Evolutionary conservation across 2,888 invertebrate species (phyloP), one percentile per base, ranked within the genome.

Genomic region (Volucella inflata): DNA sequence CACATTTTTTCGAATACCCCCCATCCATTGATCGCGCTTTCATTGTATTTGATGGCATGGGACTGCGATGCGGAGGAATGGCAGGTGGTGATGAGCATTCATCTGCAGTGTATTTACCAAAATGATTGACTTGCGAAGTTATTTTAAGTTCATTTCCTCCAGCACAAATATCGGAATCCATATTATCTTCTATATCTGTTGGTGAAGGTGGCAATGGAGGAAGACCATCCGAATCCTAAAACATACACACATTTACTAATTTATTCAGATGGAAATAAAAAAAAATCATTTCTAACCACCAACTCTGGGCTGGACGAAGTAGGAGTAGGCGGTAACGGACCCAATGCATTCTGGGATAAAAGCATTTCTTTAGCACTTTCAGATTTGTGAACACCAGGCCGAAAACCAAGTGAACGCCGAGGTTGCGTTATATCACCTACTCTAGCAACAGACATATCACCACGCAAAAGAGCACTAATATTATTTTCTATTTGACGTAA

Each of bases 1-100:
- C 90, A 87, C 94, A 93, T 88, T 94, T 93, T 90, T 94, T 94
- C 87, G 94, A 95, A 90, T 95, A 96, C 87, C 95, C 95, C 2
- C 96, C 96, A 90, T 97, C 97, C 95, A 97, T 97, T 8, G 97
- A 97, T 89, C 97, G 94, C 87, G 97, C 96, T 91, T 96, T 97
- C 84, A 97, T 93, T 87, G 96, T 96, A 90, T 95, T 95, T 44
- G 94, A 94, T 60, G 94, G 93, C 14, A 91, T 89, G 0, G 88
- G 88, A 44, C 94, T 94, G 46, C 95, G 94, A 90, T 96, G 96
- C 79, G 96, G 96, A 50, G 96, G 96, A 88, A 96, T 95, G 78
- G 94, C 94, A 21, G 96, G 95, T 64, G 96, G 95, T 72, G 87
- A 72, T 57, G 76, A 67, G 10, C 65, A 53, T 12, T 80, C 84